A percentile compares a stretch with the other conserved stretches of the same genome.
These are phyloP conservation scores for Calypte anna DNA, from an alignment of 2,113 vertebrate genomes.

Conservation along the genomic window DNA sequence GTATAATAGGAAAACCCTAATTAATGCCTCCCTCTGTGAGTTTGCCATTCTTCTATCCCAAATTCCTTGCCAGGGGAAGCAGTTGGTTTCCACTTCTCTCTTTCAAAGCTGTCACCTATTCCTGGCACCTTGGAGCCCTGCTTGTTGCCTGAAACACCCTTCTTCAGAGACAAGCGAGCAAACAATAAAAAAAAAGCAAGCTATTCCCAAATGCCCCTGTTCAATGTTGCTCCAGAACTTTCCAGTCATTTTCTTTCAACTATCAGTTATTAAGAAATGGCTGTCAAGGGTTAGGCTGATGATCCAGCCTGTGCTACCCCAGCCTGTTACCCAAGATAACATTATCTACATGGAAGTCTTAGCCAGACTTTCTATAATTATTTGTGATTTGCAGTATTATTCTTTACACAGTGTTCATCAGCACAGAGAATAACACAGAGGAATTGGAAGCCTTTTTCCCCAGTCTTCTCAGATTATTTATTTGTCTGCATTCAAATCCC, in stretches of 20 bases:
- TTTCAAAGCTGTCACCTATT: neutral
- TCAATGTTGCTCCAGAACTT: neutral
- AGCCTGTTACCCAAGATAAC: neutral
- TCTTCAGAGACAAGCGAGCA: neutral
- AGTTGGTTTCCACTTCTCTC: neutral
- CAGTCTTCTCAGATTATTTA: neutral
- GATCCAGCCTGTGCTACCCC: neutral
- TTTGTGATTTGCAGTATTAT: neutral
- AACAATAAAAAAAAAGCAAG: neutral
- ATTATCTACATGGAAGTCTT: neutral
- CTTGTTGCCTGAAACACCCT: neutral
- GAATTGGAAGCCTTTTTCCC: neutral
- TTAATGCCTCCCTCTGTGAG: neutral
- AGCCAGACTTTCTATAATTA: neutral
- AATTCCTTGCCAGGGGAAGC: neutral
- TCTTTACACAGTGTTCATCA: neutral
- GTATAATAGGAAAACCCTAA: neutral
- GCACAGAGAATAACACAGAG: neutral
- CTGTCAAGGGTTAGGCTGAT: neutral
- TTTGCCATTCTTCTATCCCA: neutral
- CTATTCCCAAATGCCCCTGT: neutral
- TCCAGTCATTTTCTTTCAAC: neutral
- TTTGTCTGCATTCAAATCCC: constrained; percentile 6
- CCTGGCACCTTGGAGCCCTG: neutral
- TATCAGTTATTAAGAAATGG: neutral